These are phyloP conservation scores for Hypsopygia costalis DNA, from an alignment of 2,888 invertebrate species.

Conservation along the genomic window DNA sequence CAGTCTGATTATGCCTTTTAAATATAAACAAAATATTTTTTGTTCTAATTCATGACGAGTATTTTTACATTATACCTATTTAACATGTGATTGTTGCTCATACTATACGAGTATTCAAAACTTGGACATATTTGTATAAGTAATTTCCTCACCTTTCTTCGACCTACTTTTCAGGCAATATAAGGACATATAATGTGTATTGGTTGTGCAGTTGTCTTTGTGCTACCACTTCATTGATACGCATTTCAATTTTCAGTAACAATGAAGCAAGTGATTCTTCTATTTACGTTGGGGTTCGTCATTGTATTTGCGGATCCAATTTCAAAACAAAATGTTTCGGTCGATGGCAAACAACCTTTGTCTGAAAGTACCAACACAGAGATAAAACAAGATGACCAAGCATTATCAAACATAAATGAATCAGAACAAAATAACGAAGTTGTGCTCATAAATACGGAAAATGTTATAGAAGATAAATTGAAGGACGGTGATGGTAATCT, in stretches of 20 bases:
- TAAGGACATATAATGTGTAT: slow-evolving; percentile 30
- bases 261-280: slow-evolving; percentile 45
- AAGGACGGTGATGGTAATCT: slow-evolving; percentile 29
- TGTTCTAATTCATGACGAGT: too few relatives aligned
- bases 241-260: slow-evolving; percentile 44
- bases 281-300: slow-evolving; percentile 41
- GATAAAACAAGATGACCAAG: slow-evolving; percentile 31
- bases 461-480: slow-evolving; percentile 17
- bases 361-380: slow-evolving; percentile 34
- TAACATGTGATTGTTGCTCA: too few relatives aligned
- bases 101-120: too few relatives aligned
- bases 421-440: slow-evolving; percentile 35
- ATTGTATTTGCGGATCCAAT: slow-evolving; percentile 38
- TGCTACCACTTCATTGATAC: slow-evolving; percentile 2
- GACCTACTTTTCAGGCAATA: slow-evolving; percentile 53
- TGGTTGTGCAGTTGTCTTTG: not conserved
- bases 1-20: too few relatives aligned
- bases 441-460: slow-evolving; percentile 23
- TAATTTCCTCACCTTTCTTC: slow-evolving; percentile 54
- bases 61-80: too few relatives aligned
- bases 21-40: too few relatives aligned
- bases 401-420: slow-evolving; percentile 29
- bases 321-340: slow-evolving; percentile 33
- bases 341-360: slow-evolving; percentile 30
- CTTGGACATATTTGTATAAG: slow-evolving; percentile 25